These are phyloP conservation scores for Cryptophagus acutangulus DNA, from an alignment of 2,888 invertebrate genomes.

Conservation along the genomic window DNA sequence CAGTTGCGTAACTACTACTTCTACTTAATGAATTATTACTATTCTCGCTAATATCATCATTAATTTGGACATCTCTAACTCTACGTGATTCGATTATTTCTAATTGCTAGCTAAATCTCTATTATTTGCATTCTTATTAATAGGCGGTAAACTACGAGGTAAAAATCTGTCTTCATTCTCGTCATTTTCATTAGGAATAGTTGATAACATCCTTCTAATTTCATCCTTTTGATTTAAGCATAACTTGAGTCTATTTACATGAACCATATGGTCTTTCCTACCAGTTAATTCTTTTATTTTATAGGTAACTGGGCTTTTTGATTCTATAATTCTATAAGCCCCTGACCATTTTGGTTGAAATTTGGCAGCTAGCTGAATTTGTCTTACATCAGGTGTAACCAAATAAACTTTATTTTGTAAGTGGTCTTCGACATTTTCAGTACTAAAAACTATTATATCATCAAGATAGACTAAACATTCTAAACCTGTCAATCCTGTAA, in stretches of 20 bases:
- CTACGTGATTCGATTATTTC: too few species aligned
- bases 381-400: neutral
- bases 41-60: too few species aligned
- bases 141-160: too few species aligned
- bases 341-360: neutral
- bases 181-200: neutral
- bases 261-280: constrained; percentile 1
- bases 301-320: constrained; percentile 15
- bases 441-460: constrained; percentile 24
- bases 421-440: constrained; percentile 8
- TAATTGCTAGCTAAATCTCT: too few species aligned
- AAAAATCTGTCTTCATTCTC: too few species aligned
- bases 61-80: too few species aligned
- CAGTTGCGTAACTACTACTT: too few species aligned
- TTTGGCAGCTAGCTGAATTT: constrained; percentile 1
- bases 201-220: too few species aligned
- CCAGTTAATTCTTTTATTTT: constrained; percentile 13
- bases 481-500: constrained; percentile 2
- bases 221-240: too few species aligned
- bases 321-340: constrained; percentile 3
- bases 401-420: constrained; percentile 8
- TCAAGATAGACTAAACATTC: constrained; percentile 21
- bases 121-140: neutral
- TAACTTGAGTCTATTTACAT: constrained; percentile 2
- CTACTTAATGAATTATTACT: too few species aligned